phyloP scores from a whole-genome alignment of 2,888 invertebrate species.

The Cheilosia urbana region DNA sequence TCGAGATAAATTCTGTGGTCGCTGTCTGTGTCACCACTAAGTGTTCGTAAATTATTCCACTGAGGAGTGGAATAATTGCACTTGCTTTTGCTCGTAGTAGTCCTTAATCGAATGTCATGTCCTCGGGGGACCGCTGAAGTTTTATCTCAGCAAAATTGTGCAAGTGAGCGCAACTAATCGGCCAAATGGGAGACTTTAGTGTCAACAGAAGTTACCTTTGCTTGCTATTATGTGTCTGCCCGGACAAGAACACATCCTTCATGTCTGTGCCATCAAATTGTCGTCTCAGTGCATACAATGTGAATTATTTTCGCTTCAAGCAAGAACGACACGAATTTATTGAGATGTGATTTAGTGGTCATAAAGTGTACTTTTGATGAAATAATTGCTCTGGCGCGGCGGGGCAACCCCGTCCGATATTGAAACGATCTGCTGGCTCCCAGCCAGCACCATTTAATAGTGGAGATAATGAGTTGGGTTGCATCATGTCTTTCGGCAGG shows the following conservation, averaged over 20 bases:
- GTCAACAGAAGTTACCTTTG: slow-evolving; percentile 20
- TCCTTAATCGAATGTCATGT: neutral
- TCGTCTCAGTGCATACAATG: slow-evolving; percentile 11
- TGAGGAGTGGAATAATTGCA: neutral
- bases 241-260: slow-evolving; percentile 40
- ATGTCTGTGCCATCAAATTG: slow-evolving; percentile 41
- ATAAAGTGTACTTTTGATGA: slow-evolving; percentile 26
- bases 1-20: slow-evolving; percentile 25
- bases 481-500: slow-evolving; percentile 37
- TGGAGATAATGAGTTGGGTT: slow-evolving; percentile 35
- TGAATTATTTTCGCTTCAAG: neutral
- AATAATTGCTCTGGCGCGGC: slow-evolving; percentile 21
- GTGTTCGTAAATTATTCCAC: slow-evolving; percentile 25
- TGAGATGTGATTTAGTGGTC: slow-evolving; percentile 50
- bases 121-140: slow-evolving; percentile 23
- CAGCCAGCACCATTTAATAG: slow-evolving; percentile 14
- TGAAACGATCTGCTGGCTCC: slow-evolving; percentile 28
- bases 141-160: slow-evolving; percentile 3
- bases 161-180: slow-evolving; percentile 35
- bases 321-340: slow-evolving; percentile 24
- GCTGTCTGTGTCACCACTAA: slow-evolving; percentile 22
- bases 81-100: neutral
- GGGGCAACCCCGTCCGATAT: neutral
- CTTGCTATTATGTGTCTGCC: slow-evolving; percentile 12
- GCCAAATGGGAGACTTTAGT: neutral